These are phyloP conservation scores for Pleuronectes platessa DNA, from an alignment of 2,113 vertebrate species.

Conservation along the genomic window DNA sequence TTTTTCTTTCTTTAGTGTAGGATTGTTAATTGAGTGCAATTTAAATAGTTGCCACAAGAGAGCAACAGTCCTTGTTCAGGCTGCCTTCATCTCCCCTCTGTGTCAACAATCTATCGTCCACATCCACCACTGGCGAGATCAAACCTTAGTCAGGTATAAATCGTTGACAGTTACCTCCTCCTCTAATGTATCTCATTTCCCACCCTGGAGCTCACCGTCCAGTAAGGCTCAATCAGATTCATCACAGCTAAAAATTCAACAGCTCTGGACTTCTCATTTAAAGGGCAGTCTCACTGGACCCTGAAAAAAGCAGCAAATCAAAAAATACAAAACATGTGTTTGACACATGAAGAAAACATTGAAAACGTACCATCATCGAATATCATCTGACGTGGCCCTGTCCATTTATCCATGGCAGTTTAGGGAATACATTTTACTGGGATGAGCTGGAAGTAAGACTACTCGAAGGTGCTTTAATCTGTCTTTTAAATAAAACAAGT, in stretches of 20 bases:
- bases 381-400: constrained; percentile 36
- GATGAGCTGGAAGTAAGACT: constrained; percentile 34
- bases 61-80: constrained; percentile 27
- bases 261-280: constrained; percentile 45
- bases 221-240: constrained; percentile 40
- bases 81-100: not conserved
- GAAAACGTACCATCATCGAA: constrained; percentile 55
- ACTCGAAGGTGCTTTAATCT: constrained; percentile 66
- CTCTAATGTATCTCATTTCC: constrained; percentile 19
- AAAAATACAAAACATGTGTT: constrained; percentile 54
- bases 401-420: constrained; percentile 44
- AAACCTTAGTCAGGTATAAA: constrained; percentile 5
- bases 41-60: constrained; percentile 52
- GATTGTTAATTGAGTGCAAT: constrained; percentile 44
- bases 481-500: constrained; percentile 55
- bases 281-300: constrained; percentile 62
- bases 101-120: constrained; percentile 8
- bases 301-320: constrained; percentile 71
- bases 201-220: constrained; percentile 10
- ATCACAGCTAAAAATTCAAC: constrained; percentile 51
- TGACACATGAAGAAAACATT: constrained; percentile 45
- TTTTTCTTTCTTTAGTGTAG: constrained; percentile 1
- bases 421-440: constrained; percentile 37
- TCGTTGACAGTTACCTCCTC: constrained; percentile 22
- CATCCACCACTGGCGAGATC: not conserved